Evolutionary conservation across 2,888 invertebrate genomes (phyloP).

Genomic region (Invenusta paracnida): DNA sequence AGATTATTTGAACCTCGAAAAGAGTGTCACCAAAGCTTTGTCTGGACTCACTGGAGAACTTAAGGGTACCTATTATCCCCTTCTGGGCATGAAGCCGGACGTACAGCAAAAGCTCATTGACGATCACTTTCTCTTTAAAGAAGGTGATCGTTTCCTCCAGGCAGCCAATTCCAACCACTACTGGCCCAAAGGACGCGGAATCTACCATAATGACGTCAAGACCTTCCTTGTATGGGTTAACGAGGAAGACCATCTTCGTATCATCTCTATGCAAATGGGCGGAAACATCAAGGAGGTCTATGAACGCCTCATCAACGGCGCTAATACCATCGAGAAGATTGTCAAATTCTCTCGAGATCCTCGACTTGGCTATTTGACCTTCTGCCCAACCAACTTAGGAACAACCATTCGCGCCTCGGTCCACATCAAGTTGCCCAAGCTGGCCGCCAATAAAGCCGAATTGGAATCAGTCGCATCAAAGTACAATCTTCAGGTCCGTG

Average conservation of each 20-base stretch:
- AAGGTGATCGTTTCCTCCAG: constrained; percentile 62
- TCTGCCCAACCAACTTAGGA: constrained; percentile 78
- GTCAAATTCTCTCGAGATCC: constrained; percentile 36
- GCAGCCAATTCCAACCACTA: constrained; percentile 85
- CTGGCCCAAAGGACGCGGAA: constrained; percentile 88
- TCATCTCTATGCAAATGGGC: constrained; percentile 70
- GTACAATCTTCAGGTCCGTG: neutral
- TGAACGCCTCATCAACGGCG: constrained; percentile 60
- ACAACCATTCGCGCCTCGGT: constrained; percentile 91
- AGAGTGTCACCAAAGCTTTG: constrained; percentile 65
- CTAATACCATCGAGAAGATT: constrained; percentile 44
- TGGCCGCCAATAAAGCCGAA: neutral
- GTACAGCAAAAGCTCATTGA: constrained; percentile 92
- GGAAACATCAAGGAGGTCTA: constrained; percentile 54
- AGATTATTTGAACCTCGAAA: constrained; percentile 69
- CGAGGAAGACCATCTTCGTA: constrained; percentile 80
- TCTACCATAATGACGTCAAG: constrained; percentile 74
- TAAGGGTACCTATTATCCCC: constrained; percentile 87
- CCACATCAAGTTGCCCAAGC: constrained; percentile 74
- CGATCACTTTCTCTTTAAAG: constrained; percentile 69
- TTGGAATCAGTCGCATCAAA: neutral
- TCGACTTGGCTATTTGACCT: constrained; percentile 70
- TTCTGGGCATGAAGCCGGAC: constrained; percentile 91
- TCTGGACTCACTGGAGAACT: constrained; percentile 68
- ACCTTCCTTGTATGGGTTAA: constrained; percentile 85